Evolutionary conservation across 2,888 invertebrate genomes (phyloP), one percentile per base, ranked within the genome.

Genomic region (Ormyrus nitidulus): DNA sequence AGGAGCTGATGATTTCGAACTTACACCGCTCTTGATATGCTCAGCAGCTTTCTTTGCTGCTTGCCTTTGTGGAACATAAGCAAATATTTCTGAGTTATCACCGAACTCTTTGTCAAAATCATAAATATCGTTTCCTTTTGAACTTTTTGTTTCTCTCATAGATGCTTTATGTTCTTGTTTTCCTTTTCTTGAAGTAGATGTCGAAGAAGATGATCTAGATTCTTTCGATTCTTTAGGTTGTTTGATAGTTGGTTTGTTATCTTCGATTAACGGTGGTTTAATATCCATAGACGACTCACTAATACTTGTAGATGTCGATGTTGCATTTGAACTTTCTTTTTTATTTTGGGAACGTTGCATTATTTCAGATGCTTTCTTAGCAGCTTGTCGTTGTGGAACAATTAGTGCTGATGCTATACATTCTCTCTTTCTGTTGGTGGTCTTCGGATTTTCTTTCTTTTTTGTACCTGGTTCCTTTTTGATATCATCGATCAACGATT

Each of bases 11-110:
- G 93, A 92, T 85, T 93, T 92, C 0, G 93, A 82, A 74, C 94
- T 94, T 84, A 95, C 92, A 7, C 95, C 95, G 89, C 95, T 96
- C 89, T 97, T 96, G 75, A 97, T 95, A 87, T 96, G 96, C 86
- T 97, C 97, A 1, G 97, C 96, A 0, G 97, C 97, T 89, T 97
- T 97, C 89, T 97, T 97, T 10, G 97, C 97, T 0, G 97, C 97
- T 91, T 97, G 96, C 81, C 97, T 92, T 89, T 97, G 97, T 1
- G 97, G 97, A 44, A 97, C 97, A 89, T 96, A 96, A 0, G 96
- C 94, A 61, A 96, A 93, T 66, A 95, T 92, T 86, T 94, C 93
- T 84, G 87, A 85, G 13, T 89, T 88, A 86, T 94, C 94, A 51
- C 93, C 94, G 5, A 91, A 87, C 79, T 95, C 95, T 87, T 94